Conservation (phyloP, 1,140 invertebrate genomes). For the Atopsyche davidsoni region DNA sequence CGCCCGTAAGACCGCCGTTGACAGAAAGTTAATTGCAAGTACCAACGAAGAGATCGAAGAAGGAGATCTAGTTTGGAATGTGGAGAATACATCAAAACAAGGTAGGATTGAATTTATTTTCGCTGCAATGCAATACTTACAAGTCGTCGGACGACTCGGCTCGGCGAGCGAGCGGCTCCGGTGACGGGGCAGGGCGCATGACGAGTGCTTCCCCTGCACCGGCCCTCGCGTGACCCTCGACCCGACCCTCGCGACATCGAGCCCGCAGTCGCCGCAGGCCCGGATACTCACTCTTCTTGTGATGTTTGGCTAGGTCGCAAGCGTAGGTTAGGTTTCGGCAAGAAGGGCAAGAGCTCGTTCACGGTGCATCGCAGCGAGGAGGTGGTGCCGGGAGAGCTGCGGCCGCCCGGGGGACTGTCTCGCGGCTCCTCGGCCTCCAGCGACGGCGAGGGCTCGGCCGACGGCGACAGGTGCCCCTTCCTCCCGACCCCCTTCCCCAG, state of each 20-base stretch:
- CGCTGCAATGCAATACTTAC: neutral
- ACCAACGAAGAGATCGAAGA: constrained; percentile 30
- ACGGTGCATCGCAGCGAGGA: constrained; percentile 94
- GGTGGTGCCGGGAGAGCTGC: constrained; percentile 80
- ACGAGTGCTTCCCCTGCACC: neutral
- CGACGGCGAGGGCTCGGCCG: constrained; percentile 81
- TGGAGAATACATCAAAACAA: constrained; percentile 31
- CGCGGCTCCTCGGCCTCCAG: constrained; percentile 87
- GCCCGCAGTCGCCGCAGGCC: too few species aligned
- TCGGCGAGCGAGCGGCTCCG: neutral
- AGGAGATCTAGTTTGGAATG: constrained; percentile 28
- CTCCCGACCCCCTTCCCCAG: neutral
- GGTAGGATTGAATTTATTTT: constrained; percentile 24
- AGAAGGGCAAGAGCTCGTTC: constrained; percentile 89
- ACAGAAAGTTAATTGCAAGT: constrained; percentile 30
- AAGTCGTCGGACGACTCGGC: too few species aligned
- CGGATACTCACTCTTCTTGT: too few species aligned
- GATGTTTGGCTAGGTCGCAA: constrained; percentile 66
- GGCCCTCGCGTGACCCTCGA: neutral
- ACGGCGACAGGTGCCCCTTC: constrained; percentile 62
- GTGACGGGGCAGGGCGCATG: neutral
- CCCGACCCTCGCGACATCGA: too few species aligned
- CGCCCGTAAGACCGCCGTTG: neutral
- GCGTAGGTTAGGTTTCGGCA: constrained; percentile 90
- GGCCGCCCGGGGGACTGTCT: constrained; percentile 60